phyloP scores from a whole-genome alignment of 30 jellyfish, hydroid and myxozoan species.

The Aurelia aurita region DNA sequence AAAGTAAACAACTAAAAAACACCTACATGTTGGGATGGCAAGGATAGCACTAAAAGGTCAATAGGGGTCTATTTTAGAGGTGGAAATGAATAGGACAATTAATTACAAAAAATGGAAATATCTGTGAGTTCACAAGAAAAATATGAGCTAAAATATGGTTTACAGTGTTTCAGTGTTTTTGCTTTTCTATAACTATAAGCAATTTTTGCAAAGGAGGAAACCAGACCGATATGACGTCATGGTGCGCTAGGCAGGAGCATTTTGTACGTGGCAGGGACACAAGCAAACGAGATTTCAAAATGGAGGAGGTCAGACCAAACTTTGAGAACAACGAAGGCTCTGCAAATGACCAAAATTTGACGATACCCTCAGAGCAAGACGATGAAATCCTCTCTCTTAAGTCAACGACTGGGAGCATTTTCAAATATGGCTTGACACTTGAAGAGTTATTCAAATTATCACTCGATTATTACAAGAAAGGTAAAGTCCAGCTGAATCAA shows the following conservation, averaged over 20 bases:
- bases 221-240: no score
- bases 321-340: not conserved
- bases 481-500: slow-evolving; percentile 14
- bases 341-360: slow-evolving; percentile 8
- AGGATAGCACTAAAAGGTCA: no score
- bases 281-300: slow-evolving; percentile 14
- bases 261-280: slow-evolving; percentile 56
- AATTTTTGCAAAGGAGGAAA: no score
- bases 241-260: not conserved
- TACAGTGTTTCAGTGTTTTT: no score
- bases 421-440: slow-evolving; percentile 73
- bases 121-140: no score
- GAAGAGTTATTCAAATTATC: slow-evolving; percentile 80
- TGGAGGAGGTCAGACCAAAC: slow-evolving; percentile 65
- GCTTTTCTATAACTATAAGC: no score
- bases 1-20: no score
- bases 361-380: slow-evolving; percentile 56
- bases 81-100: no score
- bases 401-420: slow-evolving; percentile 10
- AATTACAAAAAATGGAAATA: no score
- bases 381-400: not conserved
- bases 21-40: no score
- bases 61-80: no score
- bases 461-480: slow-evolving; percentile 83
- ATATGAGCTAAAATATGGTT: no score